Evolutionary conservation across 2,113 vertebrate genomes (phyloP).

Genomic region (Camelus dromedarius): DNA sequence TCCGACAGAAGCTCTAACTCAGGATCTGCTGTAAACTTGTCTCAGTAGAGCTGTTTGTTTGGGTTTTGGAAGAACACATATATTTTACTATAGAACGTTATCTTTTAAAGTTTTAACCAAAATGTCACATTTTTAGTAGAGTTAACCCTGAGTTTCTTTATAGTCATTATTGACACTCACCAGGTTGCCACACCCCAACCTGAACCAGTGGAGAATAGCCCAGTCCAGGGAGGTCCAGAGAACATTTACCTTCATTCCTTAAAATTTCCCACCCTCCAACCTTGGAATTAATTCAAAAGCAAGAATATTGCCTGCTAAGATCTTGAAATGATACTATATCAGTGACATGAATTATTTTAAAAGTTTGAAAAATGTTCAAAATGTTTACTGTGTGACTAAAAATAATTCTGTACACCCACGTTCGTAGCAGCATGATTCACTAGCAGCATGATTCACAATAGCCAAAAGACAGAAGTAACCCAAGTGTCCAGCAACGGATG

Average conservation of each 20-base stretch:
- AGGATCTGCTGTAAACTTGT: not conserved
- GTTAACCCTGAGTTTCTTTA: not conserved
- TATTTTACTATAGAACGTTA: not conserved
- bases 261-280: not conserved
- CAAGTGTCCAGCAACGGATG: not conserved
- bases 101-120: constrained; percentile 26
- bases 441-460: not conserved
- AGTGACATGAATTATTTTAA: not conserved
- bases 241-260: not conserved
- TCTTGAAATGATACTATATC: not conserved
- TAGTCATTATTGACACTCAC: not conserved
- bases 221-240: not conserved
- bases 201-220: not conserved
- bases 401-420: not conserved
- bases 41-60: not conserved
- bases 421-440: not conserved
- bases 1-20: not conserved
- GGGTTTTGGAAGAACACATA: not conserved
- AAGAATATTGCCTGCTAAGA: not conserved
- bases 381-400: not conserved
- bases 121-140: not conserved
- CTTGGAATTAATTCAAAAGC: not conserved
- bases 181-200: not conserved
- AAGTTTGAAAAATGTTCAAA: not conserved
- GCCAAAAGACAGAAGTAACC: not conserved